phyloP scores from a whole-genome alignment of 2,113 vertebrate species.

The Patagioenas fasciata region DNA sequence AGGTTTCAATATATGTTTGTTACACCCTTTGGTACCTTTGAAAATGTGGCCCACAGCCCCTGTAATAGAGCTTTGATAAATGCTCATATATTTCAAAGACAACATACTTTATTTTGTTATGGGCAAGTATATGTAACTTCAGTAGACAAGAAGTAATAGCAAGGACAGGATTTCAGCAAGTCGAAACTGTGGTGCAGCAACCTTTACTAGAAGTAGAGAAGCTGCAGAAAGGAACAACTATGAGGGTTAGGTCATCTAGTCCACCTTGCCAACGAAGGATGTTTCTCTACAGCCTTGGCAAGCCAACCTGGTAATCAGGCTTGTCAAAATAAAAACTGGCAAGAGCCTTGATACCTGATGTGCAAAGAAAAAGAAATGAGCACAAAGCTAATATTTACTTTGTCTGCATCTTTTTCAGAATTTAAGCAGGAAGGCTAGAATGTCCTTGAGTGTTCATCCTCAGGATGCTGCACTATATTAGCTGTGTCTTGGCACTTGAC shows the following conservation, averaged over 20 bases:
- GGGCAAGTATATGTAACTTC: not conserved
- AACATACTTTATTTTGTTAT: not conserved
- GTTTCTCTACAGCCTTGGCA: slow-evolving; percentile 48
- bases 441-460: not conserved
- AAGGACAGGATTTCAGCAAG: not conserved
- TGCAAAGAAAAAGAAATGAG: slow-evolving; percentile 20
- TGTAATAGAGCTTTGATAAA: not conserved
- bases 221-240: not conserved
- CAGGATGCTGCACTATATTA: not conserved
- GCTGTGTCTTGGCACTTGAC: not conserved
- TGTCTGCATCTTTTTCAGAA: slow-evolving; percentile 10
- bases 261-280: slow-evolving; percentile 32
- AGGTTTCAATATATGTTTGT: not conserved
- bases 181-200: not conserved
- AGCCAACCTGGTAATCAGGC: slow-evolving; percentile 1
- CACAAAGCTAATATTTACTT: slow-evolving; percentile 27
- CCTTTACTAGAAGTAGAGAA: not conserved
- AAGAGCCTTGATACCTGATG: slow-evolving; percentile 19
- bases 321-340: slow-evolving; percentile 48
- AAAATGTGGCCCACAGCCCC: not conserved
- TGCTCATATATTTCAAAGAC: not conserved
- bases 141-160: not conserved
- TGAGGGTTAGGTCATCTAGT: slow-evolving; percentile 38
- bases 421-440: not conserved
- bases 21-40: not conserved